phyloP scores from a whole-genome alignment of 2,797 vertebrate genomes.

The Coranthus polyacanthus region DNA sequence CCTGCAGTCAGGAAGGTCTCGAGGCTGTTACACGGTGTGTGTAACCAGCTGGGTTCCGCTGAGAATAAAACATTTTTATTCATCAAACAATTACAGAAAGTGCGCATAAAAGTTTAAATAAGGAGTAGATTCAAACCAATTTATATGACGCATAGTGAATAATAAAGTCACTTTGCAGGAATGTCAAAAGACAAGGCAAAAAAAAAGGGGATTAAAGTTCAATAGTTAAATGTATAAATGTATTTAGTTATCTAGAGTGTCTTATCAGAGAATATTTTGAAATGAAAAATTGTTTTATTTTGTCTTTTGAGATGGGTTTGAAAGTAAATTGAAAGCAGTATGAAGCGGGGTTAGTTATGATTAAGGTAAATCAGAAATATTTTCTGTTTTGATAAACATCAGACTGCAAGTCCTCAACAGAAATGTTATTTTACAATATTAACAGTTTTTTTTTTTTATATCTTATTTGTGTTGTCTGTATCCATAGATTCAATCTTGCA shows the following conservation, averaged over 20 bases:
- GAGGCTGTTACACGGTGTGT: conserved; percentile 18
- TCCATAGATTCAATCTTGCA: conserved; percentile 34
- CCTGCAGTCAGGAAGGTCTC: conserved; percentile 36
- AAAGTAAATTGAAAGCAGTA: conserved; percentile 28
- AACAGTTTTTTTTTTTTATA: conserved; percentile 60
- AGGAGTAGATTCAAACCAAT: conserved; percentile 25
- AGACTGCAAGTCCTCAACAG: conserved; percentile 40
- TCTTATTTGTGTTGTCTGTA: conserved; percentile 13
- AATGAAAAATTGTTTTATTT: too few relatives aligned
- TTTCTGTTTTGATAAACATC: conserved; percentile 64
- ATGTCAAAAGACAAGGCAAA: too few relatives aligned
- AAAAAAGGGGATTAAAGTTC: too few relatives aligned
- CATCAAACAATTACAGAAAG: conserved; percentile 26
- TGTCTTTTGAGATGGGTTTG: neutral
- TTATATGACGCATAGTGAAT: neutral
- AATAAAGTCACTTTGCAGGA: too few relatives aligned
- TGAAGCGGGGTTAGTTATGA: conserved; percentile 41
- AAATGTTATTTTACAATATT: conserved; percentile 37
- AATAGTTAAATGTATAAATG: too few relatives aligned
- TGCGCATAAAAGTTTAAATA: conserved; percentile 34
- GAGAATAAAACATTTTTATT: conserved; percentile 20
- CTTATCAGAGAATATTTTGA: too few relatives aligned
- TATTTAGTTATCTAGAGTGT: too few relatives aligned
- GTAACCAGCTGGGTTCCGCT: conserved; percentile 13
- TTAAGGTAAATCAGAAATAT: conserved; percentile 68